Evolutionary conservation across 2,888 invertebrate species (phyloP), one percentile per base, ranked within the genome.

Genomic region (Erebia aethiops): DNA sequence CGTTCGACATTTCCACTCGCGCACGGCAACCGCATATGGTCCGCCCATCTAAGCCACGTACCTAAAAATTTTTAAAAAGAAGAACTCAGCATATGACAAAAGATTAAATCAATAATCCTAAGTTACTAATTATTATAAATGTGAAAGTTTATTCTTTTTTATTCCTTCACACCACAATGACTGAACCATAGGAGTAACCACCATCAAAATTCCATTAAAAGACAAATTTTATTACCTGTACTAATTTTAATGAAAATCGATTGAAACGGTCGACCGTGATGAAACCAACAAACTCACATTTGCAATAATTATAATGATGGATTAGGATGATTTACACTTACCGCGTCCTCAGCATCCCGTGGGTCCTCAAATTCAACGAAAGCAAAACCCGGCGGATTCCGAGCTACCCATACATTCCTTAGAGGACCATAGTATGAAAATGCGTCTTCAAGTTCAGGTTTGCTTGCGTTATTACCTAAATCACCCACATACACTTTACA

Each of bases 401-500:
- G 95, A 0, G 99, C 99, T n/a, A 99, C 98, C 99, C 99, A 99
- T 61, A 99, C 98, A 92, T 98, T 98, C 81, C 97, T 95, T 79
- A 99, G 91, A 1, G 97, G 97, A 13, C 99, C 99, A 84, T 98
- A 99, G 81, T 98, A 97, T 72, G 97, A 96, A 91, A 99, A 99
- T 16, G 98, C 97, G 87, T 98, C 97, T 92, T 99, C 98, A 70
- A 98, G 94, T 89, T 98, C 98, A 81, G 98, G 97, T 91, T 98
- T 98, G 73, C 98, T 97, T 49, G 98, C 98, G 81, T 95, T 96
- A 83, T 96, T 96, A 62, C 98, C 98, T 84, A 99, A 94, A 93
- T 99, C 98, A 68, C 99, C 99, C 35, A 99, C 98, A 89, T 99
- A 99, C 62, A 99, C 97, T 91, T 99, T 99, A 84, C 98, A 98